A percentile compares a stretch with the other conserved stretches of the same genome.
These are phyloP conservation scores for Pocota personata DNA, from an alignment of 2,888 invertebrate genomes.

Conservation along the genomic window DNA sequence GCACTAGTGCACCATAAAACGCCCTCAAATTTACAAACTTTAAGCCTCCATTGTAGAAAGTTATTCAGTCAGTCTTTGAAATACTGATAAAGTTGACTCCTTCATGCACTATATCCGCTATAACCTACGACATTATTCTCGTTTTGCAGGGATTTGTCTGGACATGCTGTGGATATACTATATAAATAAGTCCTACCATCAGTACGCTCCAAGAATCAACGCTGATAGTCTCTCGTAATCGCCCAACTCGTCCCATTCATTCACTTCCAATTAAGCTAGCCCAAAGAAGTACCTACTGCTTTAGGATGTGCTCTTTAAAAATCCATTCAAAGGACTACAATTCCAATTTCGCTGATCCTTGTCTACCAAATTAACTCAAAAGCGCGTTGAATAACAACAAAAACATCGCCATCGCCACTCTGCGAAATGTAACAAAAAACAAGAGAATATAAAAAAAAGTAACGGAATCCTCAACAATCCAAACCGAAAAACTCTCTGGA, in stretches of 20 bases:
- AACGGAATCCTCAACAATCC: constrained; percentile 47
- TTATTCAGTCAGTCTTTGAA: too few species aligned
- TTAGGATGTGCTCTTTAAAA: constrained; percentile 37
- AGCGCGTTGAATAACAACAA: constrained; percentile 47
- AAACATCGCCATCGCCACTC: constrained; percentile 12
- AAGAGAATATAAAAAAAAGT: constrained; percentile 1
- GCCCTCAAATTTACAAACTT: too few species aligned
- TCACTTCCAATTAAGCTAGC: constrained; percentile 49
- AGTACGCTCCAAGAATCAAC: constrained; percentile 8
- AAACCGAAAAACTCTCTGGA: constrained; percentile 26
- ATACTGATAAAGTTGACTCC: too few species aligned
- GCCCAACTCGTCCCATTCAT: constrained; percentile 18
- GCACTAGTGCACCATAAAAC: too few species aligned
- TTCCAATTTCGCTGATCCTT: constrained; percentile 59
- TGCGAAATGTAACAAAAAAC: constrained; percentile 11
- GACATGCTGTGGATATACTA: neutral
- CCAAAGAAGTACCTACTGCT: constrained; percentile 22
- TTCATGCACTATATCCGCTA: too few species aligned
- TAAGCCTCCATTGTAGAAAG: too few species aligned
- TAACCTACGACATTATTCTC: neutral
- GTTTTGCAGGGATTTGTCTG: neutral
- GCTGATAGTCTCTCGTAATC: constrained; percentile 18
- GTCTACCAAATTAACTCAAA: constrained; percentile 61
- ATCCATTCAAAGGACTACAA: constrained; percentile 44
- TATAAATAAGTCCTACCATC: neutral